These are phyloP conservation scores for Odocoileus virginianus DNA, from an alignment of 2,113 vertebrate species.

Conservation along the genomic window DNA sequence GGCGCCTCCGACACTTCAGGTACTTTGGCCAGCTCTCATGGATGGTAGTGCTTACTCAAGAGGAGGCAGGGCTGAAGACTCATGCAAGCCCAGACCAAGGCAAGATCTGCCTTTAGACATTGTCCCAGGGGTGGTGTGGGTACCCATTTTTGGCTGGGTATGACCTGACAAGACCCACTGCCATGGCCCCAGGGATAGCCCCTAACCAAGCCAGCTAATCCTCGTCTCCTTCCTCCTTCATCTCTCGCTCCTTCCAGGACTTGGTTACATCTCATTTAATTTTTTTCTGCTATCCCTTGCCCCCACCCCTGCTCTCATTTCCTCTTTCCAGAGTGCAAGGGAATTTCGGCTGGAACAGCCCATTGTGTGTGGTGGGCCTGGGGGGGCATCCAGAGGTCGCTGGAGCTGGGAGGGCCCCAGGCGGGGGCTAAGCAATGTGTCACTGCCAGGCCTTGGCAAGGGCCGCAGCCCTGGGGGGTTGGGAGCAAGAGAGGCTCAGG, in stretches of 20 bases:
- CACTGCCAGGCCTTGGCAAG: slow-evolving; percentile 68
- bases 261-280: slow-evolving; percentile 45
- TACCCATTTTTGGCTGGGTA: neutral
- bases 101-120: neutral
- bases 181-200: neutral
- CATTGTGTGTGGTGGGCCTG: slow-evolving; percentile 60
- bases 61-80: neutral
- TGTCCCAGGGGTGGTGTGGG: neutral
- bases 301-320: slow-evolving; percentile 62
- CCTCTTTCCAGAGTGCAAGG: slow-evolving; percentile 68
- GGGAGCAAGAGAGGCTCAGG: slow-evolving; percentile 15
- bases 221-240: neutral
- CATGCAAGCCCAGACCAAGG: neutral
- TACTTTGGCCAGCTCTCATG: neutral
- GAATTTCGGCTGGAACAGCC: slow-evolving; percentile 65
- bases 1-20: neutral
- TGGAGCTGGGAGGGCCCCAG: slow-evolving; percentile 59
- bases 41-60: neutral
- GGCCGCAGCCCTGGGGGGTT: slow-evolving; percentile 18
- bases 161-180: neutral
- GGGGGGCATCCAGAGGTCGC: slow-evolving; percentile 67
- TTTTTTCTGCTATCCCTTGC: slow-evolving; percentile 32
- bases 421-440: slow-evolving; percentile 61
- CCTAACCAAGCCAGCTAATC: neutral
- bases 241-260: slow-evolving; percentile 27